Percentiles rank a stretch among this genome's conserved stretches.
Conservation (phyloP, 2,113 vertebrate genomes). For the Hemicordylus capensis region DNA sequence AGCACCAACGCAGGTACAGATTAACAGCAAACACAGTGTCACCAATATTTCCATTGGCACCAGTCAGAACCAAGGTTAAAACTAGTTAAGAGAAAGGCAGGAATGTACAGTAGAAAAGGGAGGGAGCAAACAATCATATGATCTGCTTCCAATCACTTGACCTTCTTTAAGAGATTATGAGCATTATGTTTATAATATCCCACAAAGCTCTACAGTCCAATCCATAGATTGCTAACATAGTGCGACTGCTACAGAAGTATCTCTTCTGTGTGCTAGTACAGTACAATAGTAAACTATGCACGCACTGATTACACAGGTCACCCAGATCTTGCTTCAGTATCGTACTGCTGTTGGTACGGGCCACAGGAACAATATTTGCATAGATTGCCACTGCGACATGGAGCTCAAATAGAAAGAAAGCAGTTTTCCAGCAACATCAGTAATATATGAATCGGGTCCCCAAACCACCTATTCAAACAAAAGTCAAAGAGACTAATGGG, state of each 20-base stretch:
- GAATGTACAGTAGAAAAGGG: background rate
- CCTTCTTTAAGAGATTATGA: background rate
- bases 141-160: too few relatives aligned
- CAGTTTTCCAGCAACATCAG: background rate
- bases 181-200: background rate
- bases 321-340: background rate
- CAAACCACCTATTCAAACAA: background rate
- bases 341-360: too few relatives aligned
- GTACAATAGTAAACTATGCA: background rate
- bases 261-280: too few relatives aligned
- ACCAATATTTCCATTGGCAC: background rate
- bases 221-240: background rate
- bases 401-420: background rate
- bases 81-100: background rate
- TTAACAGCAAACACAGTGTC: background rate
- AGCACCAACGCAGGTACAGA: background rate
- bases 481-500: constrained; percentile 15
- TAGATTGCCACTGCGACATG: background rate
- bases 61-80: background rate
- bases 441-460: background rate
- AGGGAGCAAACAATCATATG: background rate
- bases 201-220: background rate
- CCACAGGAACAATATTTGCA: background rate
- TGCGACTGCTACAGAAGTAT: too few relatives aligned
- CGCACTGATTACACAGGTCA: background rate